Evolutionary conservation across 1,140 invertebrate genomes (phyloP).

Genomic region (Archegozetes longisetosus): DNA sequence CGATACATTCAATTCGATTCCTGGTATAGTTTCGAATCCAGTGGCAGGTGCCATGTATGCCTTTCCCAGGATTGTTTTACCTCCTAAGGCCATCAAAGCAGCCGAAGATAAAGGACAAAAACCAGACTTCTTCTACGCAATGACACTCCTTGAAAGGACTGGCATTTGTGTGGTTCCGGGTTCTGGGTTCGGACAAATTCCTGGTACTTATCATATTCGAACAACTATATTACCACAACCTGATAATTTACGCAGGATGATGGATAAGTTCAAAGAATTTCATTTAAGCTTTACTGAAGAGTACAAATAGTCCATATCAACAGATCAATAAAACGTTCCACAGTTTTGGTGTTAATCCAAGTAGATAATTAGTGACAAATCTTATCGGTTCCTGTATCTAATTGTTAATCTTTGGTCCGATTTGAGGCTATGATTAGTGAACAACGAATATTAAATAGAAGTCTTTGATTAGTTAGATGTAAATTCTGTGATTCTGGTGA

Average conservation of each 20-base stretch:
- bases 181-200: slow-evolving; percentile 75
- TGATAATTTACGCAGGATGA: slow-evolving; percentile 18
- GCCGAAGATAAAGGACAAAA: slow-evolving; percentile 42
- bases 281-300: slow-evolving; percentile 18
- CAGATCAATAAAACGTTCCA: too few relatives aligned
- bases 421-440: too few relatives aligned
- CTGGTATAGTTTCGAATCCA: slow-evolving; percentile 68
- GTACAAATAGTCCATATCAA: slow-evolving; percentile 8
- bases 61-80: slow-evolving; percentile 61
- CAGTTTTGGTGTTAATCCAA: too few relatives aligned
- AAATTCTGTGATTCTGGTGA: too few relatives aligned
- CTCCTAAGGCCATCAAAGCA: slow-evolving; percentile 55
- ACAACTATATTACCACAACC: slow-evolving; percentile 22
- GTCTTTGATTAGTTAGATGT: too few relatives aligned
- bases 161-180: slow-evolving; percentile 79
- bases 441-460: too few relatives aligned
- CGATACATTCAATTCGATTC: slow-evolving; percentile 76
- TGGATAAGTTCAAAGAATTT: slow-evolving; percentile 18
- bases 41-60: slow-evolving; percentile 96
- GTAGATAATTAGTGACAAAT: too few relatives aligned
- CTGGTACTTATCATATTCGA: slow-evolving; percentile 88
- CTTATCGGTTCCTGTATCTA: too few relatives aligned
- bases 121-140: slow-evolving; percentile 87
- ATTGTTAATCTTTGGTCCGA: too few relatives aligned
- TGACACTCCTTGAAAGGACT: slow-evolving; percentile 76